A percentile compares a stretch with the other conserved stretches of the same genome.
Evolutionary conservation across 2,888 invertebrate species (phyloP).

Genomic region (Cephus pygmeus): DNA sequence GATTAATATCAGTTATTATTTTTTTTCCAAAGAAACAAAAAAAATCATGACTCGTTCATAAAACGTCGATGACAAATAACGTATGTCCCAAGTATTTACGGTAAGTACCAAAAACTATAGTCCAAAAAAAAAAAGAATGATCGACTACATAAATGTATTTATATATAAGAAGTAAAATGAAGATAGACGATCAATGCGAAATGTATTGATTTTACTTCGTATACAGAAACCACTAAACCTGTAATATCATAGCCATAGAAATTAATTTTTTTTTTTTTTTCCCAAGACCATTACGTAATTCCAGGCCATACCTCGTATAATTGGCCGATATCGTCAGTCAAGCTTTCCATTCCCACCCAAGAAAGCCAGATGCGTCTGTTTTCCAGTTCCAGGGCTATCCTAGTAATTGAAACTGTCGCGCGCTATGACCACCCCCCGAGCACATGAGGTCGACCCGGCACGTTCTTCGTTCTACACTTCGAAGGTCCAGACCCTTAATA

Average conservation of each 20-base stretch:
- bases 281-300: neutral
- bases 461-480: neutral
- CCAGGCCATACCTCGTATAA: neutral
- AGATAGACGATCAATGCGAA: too few relatives aligned
- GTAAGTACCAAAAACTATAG: too few relatives aligned
- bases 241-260: neutral
- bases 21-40: too few relatives aligned
- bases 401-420: neutral
- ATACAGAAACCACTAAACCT: too few relatives aligned
- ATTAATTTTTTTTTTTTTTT: neutral
- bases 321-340: neutral
- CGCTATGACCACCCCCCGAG: neutral
- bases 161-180: too few relatives aligned
- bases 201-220: too few relatives aligned
- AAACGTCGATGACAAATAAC: too few relatives aligned
- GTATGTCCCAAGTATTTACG: too few relatives aligned
- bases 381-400: neutral
- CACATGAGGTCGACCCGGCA: neutral
- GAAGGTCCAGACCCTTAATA: neutral
- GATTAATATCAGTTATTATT: too few relatives aligned
- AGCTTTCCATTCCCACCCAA: neutral
- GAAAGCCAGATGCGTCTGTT: neutral
- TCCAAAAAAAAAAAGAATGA: too few relatives aligned
- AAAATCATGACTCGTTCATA: too few relatives aligned
- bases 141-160: too few relatives aligned